Evolutionary conservation across 2,888 invertebrate genomes (phyloP), one percentile per base, ranked within the genome.

Genomic region (Tachina lurida): DNA sequence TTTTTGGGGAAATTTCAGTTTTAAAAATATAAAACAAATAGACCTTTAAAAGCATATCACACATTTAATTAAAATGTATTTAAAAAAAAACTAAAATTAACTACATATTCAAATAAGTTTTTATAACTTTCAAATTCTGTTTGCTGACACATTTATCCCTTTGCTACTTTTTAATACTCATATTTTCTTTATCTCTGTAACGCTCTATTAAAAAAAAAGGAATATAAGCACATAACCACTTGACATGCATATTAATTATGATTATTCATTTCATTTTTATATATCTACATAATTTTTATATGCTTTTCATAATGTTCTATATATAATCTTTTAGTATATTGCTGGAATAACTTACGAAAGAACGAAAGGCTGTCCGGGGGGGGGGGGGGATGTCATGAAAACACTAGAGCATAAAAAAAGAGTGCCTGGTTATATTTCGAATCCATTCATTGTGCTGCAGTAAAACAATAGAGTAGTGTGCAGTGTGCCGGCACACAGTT

Each of bases 201-300:
- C 75, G 78, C 49, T 81, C 77, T 68, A 78, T 75, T 85, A 58
- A 74, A 63, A 68, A 62, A 17, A 39, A 73, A 62, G 19, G 12
- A 49, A 73, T 41, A 68, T 54, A 74, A 49, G 31, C 58, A 78
- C 74, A 77, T 74, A 56, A 52, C 58, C 85, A 85, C 85, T 82
- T 85, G 77, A 85, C 81, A 85, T 65, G 78, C 85, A 81, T 85
- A 81, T 81, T 85, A 81, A 85, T 85, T 70, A 73, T 70, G 80
- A 80, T 84, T 80, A 84, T 76, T 56, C 62, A 84, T 79, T 71
- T 47, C 13, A 65, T 56, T 56, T 74, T 58, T 15, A 13, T 31
- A 62, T 73, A 49, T 74, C 47, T 52, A 41, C 71, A 43, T 39
- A 68, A 65, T 31, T 47, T 75, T 75, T 54, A 68, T 68, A 39